phyloP scores from a whole-genome alignment of 2,797 vertebrate genomes.

The Typhlichthys eigenmanni region DNA sequence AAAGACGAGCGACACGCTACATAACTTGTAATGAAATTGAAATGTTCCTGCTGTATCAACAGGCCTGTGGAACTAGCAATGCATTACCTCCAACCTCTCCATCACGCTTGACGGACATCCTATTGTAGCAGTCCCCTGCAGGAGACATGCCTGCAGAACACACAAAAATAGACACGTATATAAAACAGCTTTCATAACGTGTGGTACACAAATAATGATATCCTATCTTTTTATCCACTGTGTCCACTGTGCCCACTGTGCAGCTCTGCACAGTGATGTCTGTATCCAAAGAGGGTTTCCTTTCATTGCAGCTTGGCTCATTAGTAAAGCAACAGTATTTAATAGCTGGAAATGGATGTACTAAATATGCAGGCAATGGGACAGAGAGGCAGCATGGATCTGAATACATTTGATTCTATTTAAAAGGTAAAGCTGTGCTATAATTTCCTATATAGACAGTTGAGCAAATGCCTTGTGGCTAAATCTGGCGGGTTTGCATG shows the following conservation, averaged over 20 bases:
- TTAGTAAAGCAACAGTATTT: conserved; percentile 10
- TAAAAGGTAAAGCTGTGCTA: not conserved
- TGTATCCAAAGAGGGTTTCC: not conserved
- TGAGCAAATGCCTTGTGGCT: not conserved
- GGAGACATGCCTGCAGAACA: conserved; percentile 16
- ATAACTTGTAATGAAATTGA: conserved; percentile 15
- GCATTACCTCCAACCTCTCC: conserved; percentile 33
- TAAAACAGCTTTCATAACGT: conserved; percentile 48
- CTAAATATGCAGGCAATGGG: conserved; percentile 9
- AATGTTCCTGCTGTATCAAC: conserved; percentile 15
- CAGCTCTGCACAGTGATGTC: conserved; percentile 5
- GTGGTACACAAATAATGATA: conserved; percentile 41
- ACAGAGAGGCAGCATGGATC: not conserved
- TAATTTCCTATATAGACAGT: not conserved
- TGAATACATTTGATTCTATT: not conserved
- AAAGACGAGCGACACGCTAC: conserved; percentile 17
- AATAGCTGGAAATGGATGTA: conserved; percentile 7
- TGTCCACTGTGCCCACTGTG: conserved; percentile 8
- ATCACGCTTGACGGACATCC: conserved; percentile 23
- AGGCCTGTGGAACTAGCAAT: conserved; percentile 19
- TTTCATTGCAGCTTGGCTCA: conserved; percentile 9
- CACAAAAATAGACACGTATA: conserved; percentile 60
- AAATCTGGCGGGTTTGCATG: too few relatives aligned
- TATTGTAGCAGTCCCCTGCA: conserved; percentile 27
- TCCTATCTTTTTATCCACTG: conserved; percentile 23